Conservation (phyloP, 1,140 invertebrate species). For the Rhysida immarginata region DNA sequence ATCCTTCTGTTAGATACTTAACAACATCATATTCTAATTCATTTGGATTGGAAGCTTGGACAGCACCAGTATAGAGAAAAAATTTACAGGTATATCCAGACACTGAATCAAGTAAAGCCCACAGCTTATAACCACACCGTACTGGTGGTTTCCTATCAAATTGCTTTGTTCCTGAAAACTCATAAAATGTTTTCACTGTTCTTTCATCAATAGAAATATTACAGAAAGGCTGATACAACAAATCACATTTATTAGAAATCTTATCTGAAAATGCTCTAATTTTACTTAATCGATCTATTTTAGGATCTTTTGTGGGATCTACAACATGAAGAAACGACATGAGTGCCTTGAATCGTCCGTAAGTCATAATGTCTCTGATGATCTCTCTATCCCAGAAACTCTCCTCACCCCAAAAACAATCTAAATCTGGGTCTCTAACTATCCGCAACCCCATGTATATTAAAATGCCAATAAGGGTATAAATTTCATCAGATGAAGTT, state of each 20-base stretch:
- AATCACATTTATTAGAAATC: neutral
- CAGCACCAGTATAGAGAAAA: neutral
- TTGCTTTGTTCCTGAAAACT: neutral
- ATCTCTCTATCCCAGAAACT: too few species aligned
- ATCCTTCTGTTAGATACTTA: neutral
- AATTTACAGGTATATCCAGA: neutral
- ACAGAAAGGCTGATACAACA: neutral
- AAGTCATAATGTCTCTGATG: neutral
- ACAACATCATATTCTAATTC: neutral
- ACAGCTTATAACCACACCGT: neutral
- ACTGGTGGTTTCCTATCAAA: neutral
- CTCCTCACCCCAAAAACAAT: too few species aligned
- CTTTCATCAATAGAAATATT: neutral
- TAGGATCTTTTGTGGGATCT: neutral
- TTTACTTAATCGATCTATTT: neutral
- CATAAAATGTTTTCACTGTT: neutral
- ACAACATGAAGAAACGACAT: neutral
- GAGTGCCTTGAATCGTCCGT: neutral
- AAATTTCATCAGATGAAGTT: too few species aligned
- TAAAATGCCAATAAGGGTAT: too few species aligned
- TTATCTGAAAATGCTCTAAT: neutral
- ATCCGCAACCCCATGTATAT: too few species aligned
- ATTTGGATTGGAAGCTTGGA: neutral
- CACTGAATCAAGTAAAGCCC: neutral
- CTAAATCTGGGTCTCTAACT: too few species aligned